Base-by-base conservation (phyloP, 2,888 invertebrate species). In the Campopleginae sp. region DNA sequence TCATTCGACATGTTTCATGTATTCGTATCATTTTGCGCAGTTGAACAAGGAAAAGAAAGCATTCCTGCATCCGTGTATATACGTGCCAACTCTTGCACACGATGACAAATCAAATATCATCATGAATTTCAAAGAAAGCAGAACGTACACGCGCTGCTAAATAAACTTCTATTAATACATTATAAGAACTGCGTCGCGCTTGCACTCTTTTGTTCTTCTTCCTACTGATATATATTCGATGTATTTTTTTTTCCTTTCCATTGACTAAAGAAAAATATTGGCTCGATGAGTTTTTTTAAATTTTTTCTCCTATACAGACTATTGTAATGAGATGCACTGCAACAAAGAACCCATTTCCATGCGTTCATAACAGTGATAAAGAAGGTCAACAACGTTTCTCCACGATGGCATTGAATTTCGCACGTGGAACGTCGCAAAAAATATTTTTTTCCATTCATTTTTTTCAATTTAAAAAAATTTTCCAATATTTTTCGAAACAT, bases 91-190 rank as follows among this genome's bases (percentile, higher is more conserved):
- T 75, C 38, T 70, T 63, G 81, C 65, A 19, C 19, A 38, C 48
- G 72, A 23, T 58, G 27, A 58, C 48, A 38, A 42, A 68, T 61
- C 31, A 63, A 63, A 38, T 38, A 38, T 38, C 8, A 63, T 61
- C 66, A 51, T 81, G 75, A 65, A 84, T 72, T 80, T 76, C 58
- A 19, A 71, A 82, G 82, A 79, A 82, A 79, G 61, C 70, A 72
- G 33, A 58, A 82, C 38, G 48, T 68, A 27, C 33, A 23, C 54
- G 66, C 27, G 17, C 31, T 27, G 31, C 76, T 54, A 71, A 82
- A 71, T 48, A 75, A 51, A 61, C 17, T 51, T 82, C 80, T 82
- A 82, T 85, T 77, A 85, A 85, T 85, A 85, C 74, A 72, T 82
- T 63, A 82, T 80, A 77, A 82, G 77, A 72, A 80, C 38, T 66